Evolutionary conservation across 2,113 vertebrate genomes (phyloP).

Genomic region (Rhinolophus ferrumequinum): DNA sequence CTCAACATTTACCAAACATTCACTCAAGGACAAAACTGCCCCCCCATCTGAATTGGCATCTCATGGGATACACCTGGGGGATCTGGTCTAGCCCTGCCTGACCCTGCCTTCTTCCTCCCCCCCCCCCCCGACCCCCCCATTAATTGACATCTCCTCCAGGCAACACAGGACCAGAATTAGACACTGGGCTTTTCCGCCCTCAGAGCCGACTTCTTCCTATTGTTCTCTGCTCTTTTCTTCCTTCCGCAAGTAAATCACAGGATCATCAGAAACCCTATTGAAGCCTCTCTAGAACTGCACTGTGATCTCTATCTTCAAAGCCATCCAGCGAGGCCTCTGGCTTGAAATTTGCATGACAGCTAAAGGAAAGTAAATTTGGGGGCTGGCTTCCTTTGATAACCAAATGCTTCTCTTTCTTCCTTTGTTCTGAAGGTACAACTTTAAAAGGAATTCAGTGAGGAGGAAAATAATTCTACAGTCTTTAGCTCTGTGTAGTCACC

Average conservation of each 20-base stretch:
- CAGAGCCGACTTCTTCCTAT: not conserved
- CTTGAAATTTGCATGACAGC: slow-evolving; percentile 65
- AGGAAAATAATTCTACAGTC: slow-evolving; percentile 29
- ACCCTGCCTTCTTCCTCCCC: not conserved
- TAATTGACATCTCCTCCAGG: not conserved
- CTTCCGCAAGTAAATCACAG: slow-evolving; percentile 17
- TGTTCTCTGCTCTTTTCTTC: slow-evolving; percentile 46
- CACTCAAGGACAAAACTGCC: not conserved
- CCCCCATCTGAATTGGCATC: rapidly evolving
- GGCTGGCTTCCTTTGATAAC: slow-evolving; percentile 73
- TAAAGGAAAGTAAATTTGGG: slow-evolving; percentile 54
- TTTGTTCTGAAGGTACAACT: slow-evolving; percentile 44
- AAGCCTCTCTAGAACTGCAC: not conserved
- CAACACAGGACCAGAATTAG: not conserved
- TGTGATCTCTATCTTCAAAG: slow-evolving; percentile 74
- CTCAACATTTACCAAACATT: not conserved
- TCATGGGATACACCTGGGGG: not conserved
- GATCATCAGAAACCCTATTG: slow-evolving; percentile 1
- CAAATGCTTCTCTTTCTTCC: slow-evolving; percentile 43
- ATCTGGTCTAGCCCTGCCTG: not conserved
- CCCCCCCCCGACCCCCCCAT: too few species aligned
- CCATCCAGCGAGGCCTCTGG: not conserved
- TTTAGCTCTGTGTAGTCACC: not conserved
- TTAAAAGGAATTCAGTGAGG: slow-evolving; percentile 55
- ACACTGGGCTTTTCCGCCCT: not conserved